phyloP scores from a whole-genome alignment of 2,888 invertebrate genomes.

The Andricus curvator region DNA sequence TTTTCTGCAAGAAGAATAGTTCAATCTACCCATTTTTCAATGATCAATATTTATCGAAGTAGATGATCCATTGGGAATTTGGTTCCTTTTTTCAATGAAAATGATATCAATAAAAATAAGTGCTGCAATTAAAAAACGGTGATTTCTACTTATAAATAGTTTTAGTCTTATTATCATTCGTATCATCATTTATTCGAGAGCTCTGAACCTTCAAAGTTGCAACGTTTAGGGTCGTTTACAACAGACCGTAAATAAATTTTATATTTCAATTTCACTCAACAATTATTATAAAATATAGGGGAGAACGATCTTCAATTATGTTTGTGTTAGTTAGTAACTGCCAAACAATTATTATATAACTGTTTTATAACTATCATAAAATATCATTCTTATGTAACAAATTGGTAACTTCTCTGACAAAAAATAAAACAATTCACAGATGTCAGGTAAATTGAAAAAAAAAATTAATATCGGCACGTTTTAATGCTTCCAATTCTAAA shows the following conservation, averaged over 20 bases:
- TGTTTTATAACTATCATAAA: not conserved
- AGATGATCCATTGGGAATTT: not conserved
- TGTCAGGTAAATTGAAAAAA: not conserved
- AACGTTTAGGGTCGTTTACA: conserved; percentile 37
- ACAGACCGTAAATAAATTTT: conserved; percentile 26
- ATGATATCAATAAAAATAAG: not conserved
- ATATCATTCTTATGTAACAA: too few species aligned
- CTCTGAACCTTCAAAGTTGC: conserved; percentile 8
- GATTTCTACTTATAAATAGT: conserved; percentile 20
- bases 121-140: not conserved
- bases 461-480: not conserved
- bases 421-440: too few species aligned
- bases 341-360: not conserved
- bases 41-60: not conserved
- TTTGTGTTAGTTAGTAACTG: not conserved
- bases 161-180: conserved; percentile 1
- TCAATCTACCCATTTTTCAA: not conserved
- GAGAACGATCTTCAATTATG: not conserved
- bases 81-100: not conserved
- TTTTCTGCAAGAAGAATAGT: not conserved
- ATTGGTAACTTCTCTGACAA: too few species aligned
- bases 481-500: not conserved
- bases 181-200: conserved; percentile 9
- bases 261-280: conserved; percentile 25
- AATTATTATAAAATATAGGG: conserved; percentile 15